Evolutionary conservation across 1,140 invertebrate genomes (phyloP), one percentile per base, ranked within the genome.

Genomic region (Asobara japonica): DNA sequence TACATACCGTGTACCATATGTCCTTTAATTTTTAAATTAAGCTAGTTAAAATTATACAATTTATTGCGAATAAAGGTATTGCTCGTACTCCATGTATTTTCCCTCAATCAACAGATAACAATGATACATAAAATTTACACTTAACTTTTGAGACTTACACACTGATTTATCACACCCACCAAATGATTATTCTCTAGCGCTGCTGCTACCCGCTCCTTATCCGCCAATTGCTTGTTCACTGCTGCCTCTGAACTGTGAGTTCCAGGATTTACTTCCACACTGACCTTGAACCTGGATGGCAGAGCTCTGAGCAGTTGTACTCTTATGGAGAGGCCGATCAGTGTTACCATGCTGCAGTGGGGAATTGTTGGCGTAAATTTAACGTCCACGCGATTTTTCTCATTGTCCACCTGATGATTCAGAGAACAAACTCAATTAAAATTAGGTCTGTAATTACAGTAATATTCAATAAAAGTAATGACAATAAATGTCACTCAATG

Each of bases 321-420:
- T 71, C 94, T 86, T 76, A 96, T 95, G 2, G 93, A 93, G 20
- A 95, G 85, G 85, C 94, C 98, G 82, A 99, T 99, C 13, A 99
- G 86, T 36, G 98, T 98, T 22, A 98, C 98, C 97, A 99, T 98
- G 78, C 96, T 98, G 81, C 98, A 99, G 82, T 99, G 98, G 0
- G 98, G 98, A 80, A 99, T 99, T 0, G 98, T 99, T 8, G 98
- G 98, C 0, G 97, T 99, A 84, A 98, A 99, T 71, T 91, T 88
- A 3, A 99, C 90, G 71, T 90, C 84, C 0, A 98, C 91, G 51
- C 80, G 86, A 79, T 94, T 96, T 48, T 91, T 86, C 48, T 89
- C 85, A 85, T 95, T 91, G 76, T 94, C 90, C 2, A 96, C 91
- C 78, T 90, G 72, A 11, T 18, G 82, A 76, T 60, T n/a, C n/a